phyloP scores from a whole-genome alignment of 2,113 vertebrate species.

The Brachyistius frenatus region DNA sequence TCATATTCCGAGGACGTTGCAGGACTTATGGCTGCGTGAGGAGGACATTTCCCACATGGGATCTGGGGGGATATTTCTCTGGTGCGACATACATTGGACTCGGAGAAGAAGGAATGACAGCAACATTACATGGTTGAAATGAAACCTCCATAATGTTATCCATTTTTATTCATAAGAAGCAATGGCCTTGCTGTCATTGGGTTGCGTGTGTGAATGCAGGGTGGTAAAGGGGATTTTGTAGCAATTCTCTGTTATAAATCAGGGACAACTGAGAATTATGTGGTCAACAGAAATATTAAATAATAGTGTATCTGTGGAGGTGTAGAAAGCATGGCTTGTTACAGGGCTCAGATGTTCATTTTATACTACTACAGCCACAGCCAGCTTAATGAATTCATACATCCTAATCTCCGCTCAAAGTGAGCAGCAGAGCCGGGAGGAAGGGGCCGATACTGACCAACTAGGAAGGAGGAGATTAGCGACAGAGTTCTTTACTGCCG shows the following conservation, averaged over 20 bases:
- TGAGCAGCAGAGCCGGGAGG: constrained; percentile 55
- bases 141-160: constrained; percentile 71
- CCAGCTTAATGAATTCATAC: constrained; percentile 56
- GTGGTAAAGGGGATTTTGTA: constrained; percentile 43
- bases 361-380: constrained; percentile 34
- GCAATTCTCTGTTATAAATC: constrained; percentile 67
- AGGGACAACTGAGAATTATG: constrained; percentile 62
- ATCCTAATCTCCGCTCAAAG: constrained; percentile 61
- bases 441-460: constrained; percentile 53
- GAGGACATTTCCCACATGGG: constrained; percentile 74
- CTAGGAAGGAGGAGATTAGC: constrained; percentile 64
- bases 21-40: constrained; percentile 61
- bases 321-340: constrained; percentile 30
- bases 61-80: constrained; percentile 69
- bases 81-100: constrained; percentile 51
- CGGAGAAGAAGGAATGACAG: constrained; percentile 68
- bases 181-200: constrained; percentile 55
- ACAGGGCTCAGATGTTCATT: constrained; percentile 41
- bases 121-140: constrained; percentile 75
- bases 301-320: constrained; percentile 22
- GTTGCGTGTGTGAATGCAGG: constrained; percentile 46
- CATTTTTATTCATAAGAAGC: constrained; percentile 75
- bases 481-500: constrained; percentile 53
- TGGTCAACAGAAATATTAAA: constrained; percentile 62
- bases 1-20: constrained; percentile 68